These are phyloP conservation scores for Oxygymnocypris stewartii DNA, from an alignment of 2,113 vertebrate species.

Conservation along the genomic window DNA sequence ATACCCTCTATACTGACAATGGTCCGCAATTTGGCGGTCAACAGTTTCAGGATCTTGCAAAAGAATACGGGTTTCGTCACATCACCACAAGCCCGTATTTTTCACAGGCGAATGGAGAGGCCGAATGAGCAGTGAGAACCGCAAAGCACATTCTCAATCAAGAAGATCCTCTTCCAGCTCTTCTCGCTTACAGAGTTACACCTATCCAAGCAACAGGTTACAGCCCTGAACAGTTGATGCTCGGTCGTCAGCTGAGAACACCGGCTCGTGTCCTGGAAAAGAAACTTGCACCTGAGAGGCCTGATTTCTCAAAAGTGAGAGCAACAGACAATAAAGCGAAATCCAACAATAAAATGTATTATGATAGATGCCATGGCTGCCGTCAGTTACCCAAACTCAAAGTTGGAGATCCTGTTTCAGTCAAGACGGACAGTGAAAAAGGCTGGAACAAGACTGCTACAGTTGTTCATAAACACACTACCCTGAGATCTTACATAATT, in stretches of 20 bases:
- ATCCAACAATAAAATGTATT: neutral
- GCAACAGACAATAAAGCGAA: neutral
- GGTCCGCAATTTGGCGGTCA: neutral
- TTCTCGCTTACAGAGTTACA: neutral
- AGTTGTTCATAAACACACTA: neutral
- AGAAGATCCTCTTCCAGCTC: neutral
- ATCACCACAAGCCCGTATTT: neutral
- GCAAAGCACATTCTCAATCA: slow-evolving; percentile 10
- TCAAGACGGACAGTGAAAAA: neutral
- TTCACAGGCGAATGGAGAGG: neutral
- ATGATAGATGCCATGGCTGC: neutral
- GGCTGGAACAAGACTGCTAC: slow-evolving; percentile 3
- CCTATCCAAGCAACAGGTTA: neutral
- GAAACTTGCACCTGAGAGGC: neutral
- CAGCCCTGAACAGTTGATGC: neutral
- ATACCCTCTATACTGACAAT: neutral
- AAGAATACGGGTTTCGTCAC: neutral
- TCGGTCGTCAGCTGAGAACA: neutral
- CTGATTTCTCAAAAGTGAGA: slow-evolving; percentile 3
- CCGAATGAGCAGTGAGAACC: neutral
- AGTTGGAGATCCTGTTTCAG: neutral
- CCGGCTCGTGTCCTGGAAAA: neutral
- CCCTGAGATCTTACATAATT: neutral
- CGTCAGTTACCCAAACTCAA: neutral
- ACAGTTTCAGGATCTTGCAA: neutral